A percentile compares a stretch with the other conserved stretches of the same genome.
Evolutionary conservation across 2,888 invertebrate species (phyloP).

Genomic region (Palloptera scutellata): DNA sequence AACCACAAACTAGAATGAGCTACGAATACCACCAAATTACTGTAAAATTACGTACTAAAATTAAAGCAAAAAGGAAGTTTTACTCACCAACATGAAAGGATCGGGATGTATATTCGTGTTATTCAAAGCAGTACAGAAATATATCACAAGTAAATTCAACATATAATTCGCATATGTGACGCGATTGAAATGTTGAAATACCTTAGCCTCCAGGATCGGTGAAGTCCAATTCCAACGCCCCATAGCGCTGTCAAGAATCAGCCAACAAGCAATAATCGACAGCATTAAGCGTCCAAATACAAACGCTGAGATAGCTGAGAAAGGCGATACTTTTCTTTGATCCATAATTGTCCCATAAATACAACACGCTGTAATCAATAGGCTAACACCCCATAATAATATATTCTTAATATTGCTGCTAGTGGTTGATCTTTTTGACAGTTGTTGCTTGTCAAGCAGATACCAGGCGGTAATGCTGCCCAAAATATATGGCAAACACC

Average conservation of each 20-base stretch:
- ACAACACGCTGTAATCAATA: constrained; percentile 56
- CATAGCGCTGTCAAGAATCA: constrained; percentile 68
- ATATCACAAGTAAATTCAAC: constrained; percentile 68
- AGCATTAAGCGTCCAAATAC: constrained; percentile 67
- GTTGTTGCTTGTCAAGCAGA: constrained; percentile 55
- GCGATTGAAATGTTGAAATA: constrained; percentile 66
- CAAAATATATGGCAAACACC: constrained; percentile 66
- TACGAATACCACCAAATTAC: constrained; percentile 31
- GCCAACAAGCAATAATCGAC: constrained; percentile 68
- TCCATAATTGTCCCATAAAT: constrained; percentile 57
- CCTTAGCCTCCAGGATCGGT: constrained; percentile 57
- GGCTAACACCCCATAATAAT: constrained; percentile 56
- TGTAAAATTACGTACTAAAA: too few species aligned
- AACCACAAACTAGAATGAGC: constrained; percentile 58
- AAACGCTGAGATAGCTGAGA: constrained; percentile 65
- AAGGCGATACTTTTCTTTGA: constrained; percentile 62
- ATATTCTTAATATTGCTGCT: constrained; percentile 50
- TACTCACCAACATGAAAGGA: constrained; percentile 61
- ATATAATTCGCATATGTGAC: constrained; percentile 70
- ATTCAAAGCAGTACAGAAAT: constrained; percentile 63
- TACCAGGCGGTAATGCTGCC: constrained; percentile 66
- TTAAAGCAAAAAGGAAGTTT: not conserved
- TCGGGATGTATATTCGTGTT: constrained; percentile 60
- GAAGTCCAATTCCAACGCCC: constrained; percentile 66
- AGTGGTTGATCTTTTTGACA: constrained; percentile 38